Percentiles rank a stretch among this genome's conserved stretches.
These are phyloP conservation scores for Chiroxiphia lanceolata DNA, from an alignment of 2,797 vertebrate species.

Conservation along the genomic window DNA sequence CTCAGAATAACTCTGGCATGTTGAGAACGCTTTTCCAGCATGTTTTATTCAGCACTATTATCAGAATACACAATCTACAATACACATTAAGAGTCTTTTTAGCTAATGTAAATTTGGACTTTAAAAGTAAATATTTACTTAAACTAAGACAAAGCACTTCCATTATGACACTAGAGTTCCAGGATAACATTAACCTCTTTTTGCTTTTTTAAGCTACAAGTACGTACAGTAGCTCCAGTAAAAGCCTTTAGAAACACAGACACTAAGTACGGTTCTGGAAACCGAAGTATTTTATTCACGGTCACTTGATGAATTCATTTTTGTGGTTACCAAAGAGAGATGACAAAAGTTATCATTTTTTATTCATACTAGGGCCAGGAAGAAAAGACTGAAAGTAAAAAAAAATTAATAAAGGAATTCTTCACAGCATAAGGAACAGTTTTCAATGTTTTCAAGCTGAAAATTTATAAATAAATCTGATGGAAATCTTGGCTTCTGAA, in stretches of 20 bases:
- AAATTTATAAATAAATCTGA: not conserved
- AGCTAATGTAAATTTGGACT: not conserved
- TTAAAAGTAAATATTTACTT: conserved; percentile 50
- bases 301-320: not conserved
- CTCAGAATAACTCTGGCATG: not conserved
- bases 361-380: not conserved
- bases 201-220: not conserved
- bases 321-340: not conserved
- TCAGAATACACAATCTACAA: not conserved
- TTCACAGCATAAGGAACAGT: not conserved
- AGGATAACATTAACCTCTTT: not conserved
- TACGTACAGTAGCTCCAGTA: not conserved
- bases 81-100: not conserved
- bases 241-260: not conserved
- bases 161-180: not conserved
- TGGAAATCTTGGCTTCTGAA: not conserved
- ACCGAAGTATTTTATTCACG: not conserved
- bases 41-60: not conserved
- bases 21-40: not conserved
- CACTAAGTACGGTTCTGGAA: not conserved
- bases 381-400: not conserved
- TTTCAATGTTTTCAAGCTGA: not conserved
- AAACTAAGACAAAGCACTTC: conserved; percentile 39
- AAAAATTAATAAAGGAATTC: not conserved
- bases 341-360: not conserved